phyloP scores from a whole-genome alignment of 2,113 vertebrate species.

The Rhinogobius similis region DNA sequence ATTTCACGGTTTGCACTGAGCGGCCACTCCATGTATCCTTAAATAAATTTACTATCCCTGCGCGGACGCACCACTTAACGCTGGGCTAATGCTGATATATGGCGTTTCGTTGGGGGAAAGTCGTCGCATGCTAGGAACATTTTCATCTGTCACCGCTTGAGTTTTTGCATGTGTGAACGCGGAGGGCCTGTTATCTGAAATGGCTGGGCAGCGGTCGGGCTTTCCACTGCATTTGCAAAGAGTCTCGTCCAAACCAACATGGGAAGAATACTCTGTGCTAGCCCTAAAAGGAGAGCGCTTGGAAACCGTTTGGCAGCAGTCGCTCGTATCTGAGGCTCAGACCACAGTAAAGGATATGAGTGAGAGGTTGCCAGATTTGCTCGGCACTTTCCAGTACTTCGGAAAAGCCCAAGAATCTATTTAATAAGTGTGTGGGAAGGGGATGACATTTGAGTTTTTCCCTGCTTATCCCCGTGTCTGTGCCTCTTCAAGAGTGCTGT shows the following conservation, averaged over 20 bases:
- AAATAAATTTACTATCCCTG: constrained; percentile 61
- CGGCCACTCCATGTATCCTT: constrained; percentile 41
- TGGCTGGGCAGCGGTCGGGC: background rate
- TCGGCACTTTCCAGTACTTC: constrained; percentile 58
- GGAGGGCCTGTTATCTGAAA: constrained; percentile 11
- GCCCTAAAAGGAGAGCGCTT: constrained; percentile 55
- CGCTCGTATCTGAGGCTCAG: constrained; percentile 52
- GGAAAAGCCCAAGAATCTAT: constrained; percentile 45
- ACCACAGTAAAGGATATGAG: constrained; percentile 46
- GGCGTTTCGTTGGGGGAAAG: constrained; percentile 13
- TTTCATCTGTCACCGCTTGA: background rate
- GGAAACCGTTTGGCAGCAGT: constrained; percentile 52
- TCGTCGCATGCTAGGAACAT: constrained; percentile 19
- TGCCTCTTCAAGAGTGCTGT: constrained; percentile 6
- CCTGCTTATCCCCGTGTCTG: constrained; percentile 31
- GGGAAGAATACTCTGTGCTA: constrained; percentile 11
- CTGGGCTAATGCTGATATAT: constrained; percentile 50
- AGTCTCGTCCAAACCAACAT: constrained; percentile 23
- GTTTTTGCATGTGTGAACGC: constrained; percentile 6
- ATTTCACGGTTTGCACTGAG: constrained; percentile 18
- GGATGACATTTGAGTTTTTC: constrained; percentile 64
- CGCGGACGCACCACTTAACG: constrained; percentile 59
- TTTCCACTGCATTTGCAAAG: constrained; percentile 36
- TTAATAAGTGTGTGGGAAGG: constrained; percentile 63
- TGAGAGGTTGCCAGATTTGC: constrained; percentile 52